Percentiles rank a stretch among this genome's conserved stretches.
phyloP scores from a whole-genome alignment of 2,113 vertebrate species.

The Actinemys pallida region DNA sequence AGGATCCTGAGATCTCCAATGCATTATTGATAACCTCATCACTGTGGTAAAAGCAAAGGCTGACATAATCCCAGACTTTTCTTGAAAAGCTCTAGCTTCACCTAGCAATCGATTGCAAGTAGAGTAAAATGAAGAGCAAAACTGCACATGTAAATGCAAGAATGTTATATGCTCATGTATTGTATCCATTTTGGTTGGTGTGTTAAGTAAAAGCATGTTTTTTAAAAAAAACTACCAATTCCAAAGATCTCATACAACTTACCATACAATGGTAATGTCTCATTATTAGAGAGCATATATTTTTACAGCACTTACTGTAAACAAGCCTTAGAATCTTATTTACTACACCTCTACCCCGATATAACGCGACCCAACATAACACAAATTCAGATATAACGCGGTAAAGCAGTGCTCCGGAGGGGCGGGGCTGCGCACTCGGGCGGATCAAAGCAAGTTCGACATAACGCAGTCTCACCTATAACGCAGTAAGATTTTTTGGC shows the following conservation, averaged over 20 bases:
- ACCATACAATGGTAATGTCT: not conserved
- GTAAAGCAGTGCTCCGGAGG: no score
- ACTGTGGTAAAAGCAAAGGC: constrained; percentile 74
- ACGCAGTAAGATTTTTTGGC: no score
- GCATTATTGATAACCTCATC: constrained; percentile 83
- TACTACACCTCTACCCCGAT: not conserved
- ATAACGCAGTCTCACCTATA: no score
- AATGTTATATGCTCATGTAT: not conserved
- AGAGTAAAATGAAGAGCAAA: constrained; percentile 51
- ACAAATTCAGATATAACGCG: no score
- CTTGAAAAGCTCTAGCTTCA: constrained; percentile 68
- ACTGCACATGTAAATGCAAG: constrained; percentile 41
- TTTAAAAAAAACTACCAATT: not conserved
- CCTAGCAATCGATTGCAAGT: constrained; percentile 48
- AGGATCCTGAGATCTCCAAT: constrained; percentile 73
- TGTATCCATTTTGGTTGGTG: not conserved
- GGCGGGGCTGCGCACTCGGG: no score
- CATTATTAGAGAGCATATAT: not conserved
- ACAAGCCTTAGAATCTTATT: constrained; percentile 18
- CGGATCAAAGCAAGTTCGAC: no score
- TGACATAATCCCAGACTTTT: constrained; percentile 73
- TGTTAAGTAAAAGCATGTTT: constrained; percentile 33
- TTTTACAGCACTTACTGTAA: not conserved
- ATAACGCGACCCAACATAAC: no score
- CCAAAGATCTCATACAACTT: constrained; percentile 1